Evolutionary conservation across 2,113 vertebrate genomes (phyloP).

Genomic region (Podiceps cristatus): DNA sequence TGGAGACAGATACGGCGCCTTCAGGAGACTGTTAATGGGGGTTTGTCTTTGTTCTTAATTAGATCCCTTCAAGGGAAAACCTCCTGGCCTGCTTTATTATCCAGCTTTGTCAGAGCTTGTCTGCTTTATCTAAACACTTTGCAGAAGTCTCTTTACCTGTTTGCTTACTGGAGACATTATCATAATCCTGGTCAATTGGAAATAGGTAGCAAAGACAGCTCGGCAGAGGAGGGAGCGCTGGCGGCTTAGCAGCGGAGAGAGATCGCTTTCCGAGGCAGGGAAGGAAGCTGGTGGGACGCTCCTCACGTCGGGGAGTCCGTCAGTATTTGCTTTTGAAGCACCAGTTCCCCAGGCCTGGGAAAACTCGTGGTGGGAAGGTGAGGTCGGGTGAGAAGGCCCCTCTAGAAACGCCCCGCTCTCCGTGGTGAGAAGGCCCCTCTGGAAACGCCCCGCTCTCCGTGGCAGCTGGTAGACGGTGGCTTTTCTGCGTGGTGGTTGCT

Average conservation of each 20-base stretch:
- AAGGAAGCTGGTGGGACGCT: not conserved
- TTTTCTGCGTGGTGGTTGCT: not conserved
- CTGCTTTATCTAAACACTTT: conserved; percentile 73
- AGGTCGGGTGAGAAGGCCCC: not conserved
- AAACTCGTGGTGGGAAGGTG: fast-evolving
- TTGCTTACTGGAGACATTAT: conserved; percentile 64
- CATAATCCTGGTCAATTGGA: conserved; percentile 63
- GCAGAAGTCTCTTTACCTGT: conserved; percentile 65
- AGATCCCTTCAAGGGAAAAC: conserved; percentile 70
- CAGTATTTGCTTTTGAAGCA: not conserved
- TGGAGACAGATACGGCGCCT: conserved; percentile 34
- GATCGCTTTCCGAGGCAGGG: not conserved
- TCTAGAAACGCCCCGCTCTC: fast-evolving
- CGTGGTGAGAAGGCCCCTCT: fast-evolving
- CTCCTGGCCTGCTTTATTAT: conserved; percentile 66
- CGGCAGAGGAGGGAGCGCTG: not conserved
- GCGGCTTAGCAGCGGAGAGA: not conserved
- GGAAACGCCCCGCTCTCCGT: fast-evolving
- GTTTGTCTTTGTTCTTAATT: conserved; percentile 77
- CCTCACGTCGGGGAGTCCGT: fast-evolving
- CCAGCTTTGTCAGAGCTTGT: conserved; percentile 72
- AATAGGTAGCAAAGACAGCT: not conserved
- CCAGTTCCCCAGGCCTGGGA: fast-evolving
- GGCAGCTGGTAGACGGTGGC: not conserved
- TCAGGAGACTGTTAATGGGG: conserved; percentile 60